These are phyloP conservation scores for Aricia artaxerxes DNA, from an alignment of 2,888 invertebrate species.

Conservation along the genomic window DNA sequence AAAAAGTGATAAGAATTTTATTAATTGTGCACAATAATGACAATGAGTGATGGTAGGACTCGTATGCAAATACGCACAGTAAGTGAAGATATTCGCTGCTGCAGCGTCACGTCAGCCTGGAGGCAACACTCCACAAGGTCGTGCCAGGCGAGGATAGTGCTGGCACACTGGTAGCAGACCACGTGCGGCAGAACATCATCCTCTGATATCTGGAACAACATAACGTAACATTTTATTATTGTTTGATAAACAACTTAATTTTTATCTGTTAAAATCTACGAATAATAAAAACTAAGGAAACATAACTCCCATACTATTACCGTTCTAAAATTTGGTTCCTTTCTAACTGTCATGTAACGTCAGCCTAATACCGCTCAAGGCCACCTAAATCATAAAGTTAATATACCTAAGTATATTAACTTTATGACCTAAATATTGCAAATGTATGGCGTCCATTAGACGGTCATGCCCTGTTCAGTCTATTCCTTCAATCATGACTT, in stretches of 20 bases:
- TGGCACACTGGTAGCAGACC: constrained; percentile 84
- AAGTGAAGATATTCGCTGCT: constrained; percentile 38
- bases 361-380: too few relatives aligned
- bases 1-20: background rate
- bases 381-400: too few relatives aligned
- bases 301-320: too few relatives aligned
- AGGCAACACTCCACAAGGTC: constrained; percentile 78
- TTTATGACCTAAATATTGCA: too few relatives aligned
- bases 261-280: background rate
- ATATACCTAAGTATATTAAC: too few relatives aligned
- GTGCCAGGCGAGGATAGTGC: constrained; percentile 83
- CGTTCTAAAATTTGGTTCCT: too few relatives aligned
- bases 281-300: too few relatives aligned
- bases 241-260: background rate
- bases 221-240: background rate
- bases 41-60: background rate
- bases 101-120: constrained; percentile 75
- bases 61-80: background rate
- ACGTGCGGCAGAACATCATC: constrained; percentile 79
- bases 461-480: too few relatives aligned
- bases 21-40: background rate
- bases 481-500: too few relatives aligned
- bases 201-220: constrained; percentile 64
- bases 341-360: too few relatives aligned
- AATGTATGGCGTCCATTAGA: too few relatives aligned